Conservation (phyloP, 2,888 invertebrate genomes). For the Papilio protenor region DNA sequence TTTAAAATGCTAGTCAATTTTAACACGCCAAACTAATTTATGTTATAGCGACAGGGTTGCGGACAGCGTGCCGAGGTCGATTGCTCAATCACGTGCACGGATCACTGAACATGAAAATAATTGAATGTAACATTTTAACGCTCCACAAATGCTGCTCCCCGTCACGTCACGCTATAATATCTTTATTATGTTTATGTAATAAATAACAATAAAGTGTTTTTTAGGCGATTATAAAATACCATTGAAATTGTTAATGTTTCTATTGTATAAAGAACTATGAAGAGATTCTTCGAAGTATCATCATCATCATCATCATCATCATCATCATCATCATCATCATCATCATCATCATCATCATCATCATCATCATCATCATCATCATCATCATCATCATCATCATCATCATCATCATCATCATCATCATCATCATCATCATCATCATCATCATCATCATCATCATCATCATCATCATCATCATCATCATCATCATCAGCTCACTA, state of each 20-base stretch:
- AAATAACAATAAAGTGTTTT: not conserved
- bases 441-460: too few relatives aligned
- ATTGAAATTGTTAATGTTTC: not conserved
- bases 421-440: too few relatives aligned
- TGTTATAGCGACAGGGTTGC: slow-evolving; percentile 47
- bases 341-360: too few relatives aligned
- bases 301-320: too few relatives aligned
- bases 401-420: too few relatives aligned
- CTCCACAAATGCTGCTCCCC: not conserved
- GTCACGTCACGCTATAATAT: not conserved
- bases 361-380: too few relatives aligned
- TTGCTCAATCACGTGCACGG: slow-evolving; percentile 50
- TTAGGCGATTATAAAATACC: not conserved
- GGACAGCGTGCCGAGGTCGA: slow-evolving; percentile 49
- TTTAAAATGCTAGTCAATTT: slow-evolving; percentile 6
- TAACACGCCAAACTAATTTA: slow-evolving; percentile 33
- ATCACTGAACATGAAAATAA: slow-evolving; percentile 29
- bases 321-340: too few relatives aligned
- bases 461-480: too few relatives aligned
- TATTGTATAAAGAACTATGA: not conserved
- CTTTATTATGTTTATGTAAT: not conserved
- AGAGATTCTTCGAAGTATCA: too few relatives aligned
- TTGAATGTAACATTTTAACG: slow-evolving; percentile 29
- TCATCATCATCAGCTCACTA: too few relatives aligned
- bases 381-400: too few relatives aligned